Conservation (phyloP, 1,140 invertebrate genomes). For the Oscheius sp. region DNA sequence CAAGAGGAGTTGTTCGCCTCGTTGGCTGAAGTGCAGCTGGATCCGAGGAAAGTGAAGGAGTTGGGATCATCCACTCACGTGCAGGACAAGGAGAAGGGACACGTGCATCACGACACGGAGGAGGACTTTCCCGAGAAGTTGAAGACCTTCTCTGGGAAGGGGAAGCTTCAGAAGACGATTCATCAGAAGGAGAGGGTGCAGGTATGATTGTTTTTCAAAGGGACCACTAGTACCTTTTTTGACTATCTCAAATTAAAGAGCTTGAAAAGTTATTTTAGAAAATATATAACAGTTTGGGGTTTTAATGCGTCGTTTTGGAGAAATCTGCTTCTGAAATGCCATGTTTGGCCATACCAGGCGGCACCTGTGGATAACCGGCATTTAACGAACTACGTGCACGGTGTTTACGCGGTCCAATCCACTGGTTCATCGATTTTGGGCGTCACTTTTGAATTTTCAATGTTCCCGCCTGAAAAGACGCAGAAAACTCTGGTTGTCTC, state of each 20-base stretch:
- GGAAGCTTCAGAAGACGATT: background rate
- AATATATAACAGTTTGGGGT: too few species aligned
- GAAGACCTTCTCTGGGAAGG: slow-evolving; percentile 5
- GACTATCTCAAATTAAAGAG: background rate
- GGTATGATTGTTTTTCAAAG: background rate
- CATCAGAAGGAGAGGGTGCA: slow-evolving; percentile 6
- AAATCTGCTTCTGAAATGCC: too few species aligned
- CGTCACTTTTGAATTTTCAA: background rate
- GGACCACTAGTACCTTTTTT: background rate
- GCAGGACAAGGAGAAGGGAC: slow-evolving; percentile 30
- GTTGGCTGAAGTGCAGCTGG: slow-evolving; percentile 37
- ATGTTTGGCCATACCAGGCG: too few species aligned
- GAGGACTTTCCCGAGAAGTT: slow-evolving; percentile 1
- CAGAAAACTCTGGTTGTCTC: too few species aligned
- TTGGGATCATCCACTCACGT: slow-evolving; percentile 28
- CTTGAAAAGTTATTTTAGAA: too few species aligned
- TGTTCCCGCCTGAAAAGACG: too few species aligned
- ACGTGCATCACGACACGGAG: background rate
- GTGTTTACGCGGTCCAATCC: too few species aligned
- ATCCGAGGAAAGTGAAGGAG: slow-evolving; percentile 18
- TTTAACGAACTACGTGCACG: too few species aligned
- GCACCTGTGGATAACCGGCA: too few species aligned
- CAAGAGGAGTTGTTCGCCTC: slow-evolving; percentile 39
- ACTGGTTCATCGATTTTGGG: background rate
- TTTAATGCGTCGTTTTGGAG: too few species aligned